Conservation (phyloP, 2,888 invertebrate species). For the Torymus tubicola region DNA sequence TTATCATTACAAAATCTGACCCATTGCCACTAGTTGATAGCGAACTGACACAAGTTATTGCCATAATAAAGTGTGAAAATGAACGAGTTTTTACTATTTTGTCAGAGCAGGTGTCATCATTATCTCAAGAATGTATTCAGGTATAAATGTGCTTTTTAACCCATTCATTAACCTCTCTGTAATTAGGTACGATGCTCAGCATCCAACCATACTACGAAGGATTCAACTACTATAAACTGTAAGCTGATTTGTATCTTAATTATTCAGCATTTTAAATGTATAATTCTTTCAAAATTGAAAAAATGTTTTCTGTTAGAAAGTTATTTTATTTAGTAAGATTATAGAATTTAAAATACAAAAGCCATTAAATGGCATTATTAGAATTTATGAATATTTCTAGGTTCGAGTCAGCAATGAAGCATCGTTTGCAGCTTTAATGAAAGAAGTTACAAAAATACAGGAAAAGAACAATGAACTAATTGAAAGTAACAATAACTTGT, state of each 20-base stretch:
- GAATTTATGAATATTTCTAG: conserved; percentile 54
- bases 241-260: too few relatives aligned
- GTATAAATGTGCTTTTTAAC: conserved; percentile 20
- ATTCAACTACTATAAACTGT: neutral
- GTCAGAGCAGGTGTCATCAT: conserved; percentile 34
- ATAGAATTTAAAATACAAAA: neutral
- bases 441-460: conserved; percentile 63
- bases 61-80: conserved; percentile 42
- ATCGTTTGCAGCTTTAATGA: conserved; percentile 59
- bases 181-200: too few relatives aligned
- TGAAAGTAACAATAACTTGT: conserved; percentile 62
- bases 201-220: too few relatives aligned
- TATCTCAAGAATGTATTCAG: conserved; percentile 39
- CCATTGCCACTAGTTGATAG: conserved; percentile 1
- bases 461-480: conserved; percentile 61
- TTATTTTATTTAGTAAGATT: neutral
- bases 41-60: conserved; percentile 36
- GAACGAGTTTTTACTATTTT: conserved; percentile 19
- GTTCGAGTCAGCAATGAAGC: conserved; percentile 61
- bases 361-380: neutral
- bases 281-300: too few relatives aligned
- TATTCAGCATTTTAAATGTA: too few relatives aligned
- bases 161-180: neutral
- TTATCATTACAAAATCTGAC: conserved; percentile 24
- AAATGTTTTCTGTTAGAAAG: too few relatives aligned